Evolutionary conservation across 1,140 invertebrate species (phyloP).

Genomic region (Drosophila virilis): DNA sequence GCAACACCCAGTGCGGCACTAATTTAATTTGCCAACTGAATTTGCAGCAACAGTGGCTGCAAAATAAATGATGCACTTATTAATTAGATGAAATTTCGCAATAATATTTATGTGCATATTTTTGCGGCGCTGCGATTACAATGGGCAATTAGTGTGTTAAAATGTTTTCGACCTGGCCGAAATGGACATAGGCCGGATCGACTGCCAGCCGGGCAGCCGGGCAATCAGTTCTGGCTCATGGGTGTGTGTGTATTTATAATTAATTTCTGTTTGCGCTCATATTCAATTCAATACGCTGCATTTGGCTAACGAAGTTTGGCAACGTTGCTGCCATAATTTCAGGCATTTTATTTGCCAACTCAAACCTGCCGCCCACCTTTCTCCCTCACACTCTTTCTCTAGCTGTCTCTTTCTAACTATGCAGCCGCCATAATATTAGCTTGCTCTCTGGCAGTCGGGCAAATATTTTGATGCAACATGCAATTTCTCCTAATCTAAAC

Average conservation of each 20-base stretch:
- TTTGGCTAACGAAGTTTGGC: constrained; percentile 50
- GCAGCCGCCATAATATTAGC: constrained; percentile 36
- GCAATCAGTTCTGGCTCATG: constrained; percentile 12
- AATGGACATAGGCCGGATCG: background rate
- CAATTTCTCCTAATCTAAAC: constrained; percentile 78
- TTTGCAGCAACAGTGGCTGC: constrained; percentile 7
- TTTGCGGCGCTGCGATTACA: constrained; percentile 47
- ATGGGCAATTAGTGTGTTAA: constrained; percentile 60
- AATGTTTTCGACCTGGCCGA: constrained; percentile 30
- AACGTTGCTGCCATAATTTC: constrained; percentile 31
- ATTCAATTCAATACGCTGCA: constrained; percentile 42
- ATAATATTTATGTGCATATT: constrained; percentile 50
- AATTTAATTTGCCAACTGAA: constrained; percentile 28
- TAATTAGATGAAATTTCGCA: constrained; percentile 60
- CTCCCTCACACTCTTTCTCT: background rate
- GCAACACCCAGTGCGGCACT: background rate
- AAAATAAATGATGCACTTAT: constrained; percentile 57
- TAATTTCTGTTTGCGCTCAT: constrained; percentile 39
- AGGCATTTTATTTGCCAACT: constrained; percentile 18
- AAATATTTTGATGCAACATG: constrained; percentile 79
- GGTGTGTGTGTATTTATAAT: constrained; percentile 33
- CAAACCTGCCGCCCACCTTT: background rate
- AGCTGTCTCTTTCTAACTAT: background rate
- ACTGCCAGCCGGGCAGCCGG: background rate
- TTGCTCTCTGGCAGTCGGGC: constrained; percentile 24